Evolutionary conservation across 2,113 vertebrate species (phyloP).

Genomic region (Lepus timidus): DNA sequence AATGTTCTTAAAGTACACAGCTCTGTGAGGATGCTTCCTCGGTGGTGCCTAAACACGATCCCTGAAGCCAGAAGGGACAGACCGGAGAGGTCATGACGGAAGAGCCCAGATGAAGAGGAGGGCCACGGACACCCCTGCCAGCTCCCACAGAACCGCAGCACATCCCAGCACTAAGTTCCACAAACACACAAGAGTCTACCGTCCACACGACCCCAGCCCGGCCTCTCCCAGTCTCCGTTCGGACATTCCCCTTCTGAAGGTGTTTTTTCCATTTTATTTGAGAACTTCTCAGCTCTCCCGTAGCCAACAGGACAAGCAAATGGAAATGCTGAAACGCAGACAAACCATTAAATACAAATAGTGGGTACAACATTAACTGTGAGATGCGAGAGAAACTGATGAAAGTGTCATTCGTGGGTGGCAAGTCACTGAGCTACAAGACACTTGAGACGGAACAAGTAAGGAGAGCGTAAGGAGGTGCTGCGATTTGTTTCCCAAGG

Average conservation of each 20-base stretch:
- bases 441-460: background rate
- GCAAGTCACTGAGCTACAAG: conserved; percentile 7
- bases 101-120: background rate
- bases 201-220: background rate
- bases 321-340: background rate
- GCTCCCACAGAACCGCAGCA: background rate
- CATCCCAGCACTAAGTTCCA: background rate
- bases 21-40: background rate
- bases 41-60: background rate
- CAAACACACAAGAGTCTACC: background rate
- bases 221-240: background rate
- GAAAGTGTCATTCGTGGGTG: background rate
- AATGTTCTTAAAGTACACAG: conserved; percentile 43
- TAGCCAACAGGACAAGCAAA: background rate
- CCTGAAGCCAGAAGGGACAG: background rate
- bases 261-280: background rate
- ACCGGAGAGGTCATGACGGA: background rate
- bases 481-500: too few species aligned
- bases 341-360: conserved; percentile 12
- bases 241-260: background rate
- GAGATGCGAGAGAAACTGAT: background rate
- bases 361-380: background rate
- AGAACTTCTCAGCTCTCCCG: background rate
- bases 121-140: background rate
- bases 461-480: background rate